phyloP scores from a whole-genome alignment of 35 echinoderm and acorn worm genomes.

The Patiria miniata region DNA sequence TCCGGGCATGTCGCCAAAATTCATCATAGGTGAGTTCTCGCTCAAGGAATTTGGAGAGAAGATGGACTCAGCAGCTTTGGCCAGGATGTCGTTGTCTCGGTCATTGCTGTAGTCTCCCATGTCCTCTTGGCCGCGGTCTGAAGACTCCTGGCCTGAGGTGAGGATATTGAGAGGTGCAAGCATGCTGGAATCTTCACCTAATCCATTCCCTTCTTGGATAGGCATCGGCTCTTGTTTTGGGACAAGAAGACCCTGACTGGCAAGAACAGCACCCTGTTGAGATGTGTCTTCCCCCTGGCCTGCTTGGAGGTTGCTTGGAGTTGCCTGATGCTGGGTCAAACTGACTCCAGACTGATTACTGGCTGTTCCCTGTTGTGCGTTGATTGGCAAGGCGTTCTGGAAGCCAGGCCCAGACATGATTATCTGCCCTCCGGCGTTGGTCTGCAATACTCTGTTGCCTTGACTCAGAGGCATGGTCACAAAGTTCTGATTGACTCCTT shows the following conservation, averaged over 20 bases:
- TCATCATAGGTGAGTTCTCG: slow-evolving; percentile 46
- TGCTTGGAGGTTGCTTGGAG: neutral
- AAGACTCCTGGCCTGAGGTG: slow-evolving; percentile 40
- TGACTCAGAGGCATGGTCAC: slow-evolving; percentile 34
- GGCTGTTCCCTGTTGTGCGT: neutral
- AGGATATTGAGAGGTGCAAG: slow-evolving; percentile 37
- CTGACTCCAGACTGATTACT: neutral
- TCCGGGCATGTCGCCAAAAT: slow-evolving; percentile 27
- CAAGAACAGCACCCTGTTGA: neutral
- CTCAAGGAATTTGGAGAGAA: slow-evolving; percentile 49
- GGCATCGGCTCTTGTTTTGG: neutral
- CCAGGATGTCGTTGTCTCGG: slow-evolving; percentile 66
- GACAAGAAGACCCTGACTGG: neutral
- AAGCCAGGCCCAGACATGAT: neutral
- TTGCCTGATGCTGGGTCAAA: neutral
- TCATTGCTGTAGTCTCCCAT: slow-evolving; percentile 2
- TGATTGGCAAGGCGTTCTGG: neutral
- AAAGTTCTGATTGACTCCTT: slow-evolving; percentile 9
- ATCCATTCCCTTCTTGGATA: neutral
- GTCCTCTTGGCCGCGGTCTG: slow-evolving; percentile 28
- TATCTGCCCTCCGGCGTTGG: neutral
- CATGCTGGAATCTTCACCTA: neutral
- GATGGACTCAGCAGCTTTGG: slow-evolving; percentile 76
- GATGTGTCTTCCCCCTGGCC: neutral
- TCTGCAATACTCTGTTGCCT: neutral